Base-by-base conservation (phyloP, 2,888 invertebrate species). In the Biston betularia region DNA sequence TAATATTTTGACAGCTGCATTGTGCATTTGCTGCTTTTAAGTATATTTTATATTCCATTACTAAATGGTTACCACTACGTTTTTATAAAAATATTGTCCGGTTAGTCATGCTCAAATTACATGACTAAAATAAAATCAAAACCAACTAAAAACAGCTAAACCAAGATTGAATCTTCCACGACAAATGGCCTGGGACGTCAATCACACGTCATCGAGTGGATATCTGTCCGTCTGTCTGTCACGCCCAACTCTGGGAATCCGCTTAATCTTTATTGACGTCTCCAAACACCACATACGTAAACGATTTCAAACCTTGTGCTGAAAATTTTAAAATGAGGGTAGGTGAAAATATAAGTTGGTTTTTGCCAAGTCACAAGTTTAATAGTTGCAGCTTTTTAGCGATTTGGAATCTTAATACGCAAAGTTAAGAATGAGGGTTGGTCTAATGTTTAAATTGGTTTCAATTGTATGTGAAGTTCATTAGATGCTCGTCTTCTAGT, bases 201-300 rank as follows among this genome's bases (percentile, higher is more conserved):
- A 83, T 88, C 87, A 85, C 75, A 75, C 81, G 86, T 88, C 88
- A 86, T 62, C 82, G 73, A 72, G 75, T 79, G 83, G 83, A 84
- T 84, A 80, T 84, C 81, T 79, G 79, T 82, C 84, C 60, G 83
- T 80, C 82, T 70, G 82, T 80, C 81, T 72, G 67, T 68, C 63
- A 68, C 59, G 55, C 57, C 78, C 79, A 77, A 82, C 81, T 79
- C 82, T 79, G 76, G 73, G 81, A 80, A 83, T 82, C 79, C 81
- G 76, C 81, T 83, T 88, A 88, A 87, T 87, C 88, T 86, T 85
- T 86, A 88, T 88, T 87, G 88, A 87, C 87, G 61, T 83, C 73
- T 65, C 63, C 15, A 46, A 62, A 57, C 54, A 38, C 48, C 45
- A 58, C 12, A 34, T 35, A 6, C 38, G 12, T 24, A 65, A 33